phyloP scores from a whole-genome alignment of 1,140 invertebrate genomes.

The Drosophila rhopaloa region DNA sequence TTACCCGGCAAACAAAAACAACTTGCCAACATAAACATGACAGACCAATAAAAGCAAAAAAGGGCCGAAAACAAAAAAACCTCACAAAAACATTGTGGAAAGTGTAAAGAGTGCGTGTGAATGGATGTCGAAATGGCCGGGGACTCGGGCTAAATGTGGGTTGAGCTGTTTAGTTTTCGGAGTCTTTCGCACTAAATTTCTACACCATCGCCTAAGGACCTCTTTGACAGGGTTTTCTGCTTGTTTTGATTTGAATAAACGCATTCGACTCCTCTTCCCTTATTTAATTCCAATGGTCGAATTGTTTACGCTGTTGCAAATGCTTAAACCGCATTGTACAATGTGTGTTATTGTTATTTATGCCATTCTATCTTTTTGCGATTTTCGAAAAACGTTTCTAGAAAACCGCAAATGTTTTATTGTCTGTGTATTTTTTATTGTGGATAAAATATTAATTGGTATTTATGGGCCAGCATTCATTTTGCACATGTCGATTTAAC shows the following conservation, averaged over 20 bases:
- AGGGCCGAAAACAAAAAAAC: constrained; percentile 28
- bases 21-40: constrained; percentile 76
- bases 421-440: constrained; percentile 34
- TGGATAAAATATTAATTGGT: constrained; percentile 68
- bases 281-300: constrained; percentile 32
- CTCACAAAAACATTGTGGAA: constrained; percentile 44
- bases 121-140: constrained; percentile 20
- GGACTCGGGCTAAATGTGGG: constrained; percentile 45
- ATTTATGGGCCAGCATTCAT: constrained; percentile 41
- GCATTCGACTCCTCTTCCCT: constrained; percentile 13
- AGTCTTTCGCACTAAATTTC: constrained; percentile 13
- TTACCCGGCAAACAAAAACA: constrained; percentile 73
- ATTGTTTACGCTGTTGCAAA: constrained; percentile 44
- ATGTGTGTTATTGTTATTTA: constrained; percentile 40
- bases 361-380: constrained; percentile 27
- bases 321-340: constrained; percentile 58
- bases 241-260: constrained; percentile 64
- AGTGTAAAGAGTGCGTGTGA: constrained; percentile 50
- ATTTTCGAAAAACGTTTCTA: constrained; percentile 21
- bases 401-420: constrained; percentile 76
- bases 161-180: constrained; percentile 38
- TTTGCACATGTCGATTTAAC: constrained; percentile 2
- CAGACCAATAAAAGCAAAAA: constrained; percentile 69
- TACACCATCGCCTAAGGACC: constrained; percentile 1
- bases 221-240: constrained; percentile 24